Evolutionary conservation across 1,140 invertebrate genomes (phyloP).

Genomic region (Neodiprion lecontei): DNA sequence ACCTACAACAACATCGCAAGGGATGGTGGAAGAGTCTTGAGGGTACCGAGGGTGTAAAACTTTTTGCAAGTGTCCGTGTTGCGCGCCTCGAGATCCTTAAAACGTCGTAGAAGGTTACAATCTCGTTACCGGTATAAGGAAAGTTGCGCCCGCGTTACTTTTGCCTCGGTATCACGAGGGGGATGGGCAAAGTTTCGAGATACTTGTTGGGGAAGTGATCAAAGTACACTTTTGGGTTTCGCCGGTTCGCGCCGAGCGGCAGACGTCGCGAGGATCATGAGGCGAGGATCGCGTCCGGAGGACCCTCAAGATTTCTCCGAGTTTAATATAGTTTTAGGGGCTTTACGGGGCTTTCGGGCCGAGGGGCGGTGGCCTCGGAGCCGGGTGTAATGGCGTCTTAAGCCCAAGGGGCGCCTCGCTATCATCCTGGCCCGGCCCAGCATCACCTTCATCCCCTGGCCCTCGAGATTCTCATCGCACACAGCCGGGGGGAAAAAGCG

Average conservation of each 20-base stretch:
- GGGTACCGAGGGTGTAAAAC: neutral
- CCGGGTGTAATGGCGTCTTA: conserved; percentile 62
- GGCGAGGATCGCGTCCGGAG: conserved; percentile 27
- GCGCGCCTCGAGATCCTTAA: neutral
- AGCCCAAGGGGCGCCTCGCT: conserved; percentile 56
- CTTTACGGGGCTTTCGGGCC: neutral
- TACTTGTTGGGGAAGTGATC: conserved; percentile 46
- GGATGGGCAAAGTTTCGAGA: conserved; percentile 31
- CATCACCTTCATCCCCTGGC: neutral
- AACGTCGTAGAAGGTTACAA: neutral
- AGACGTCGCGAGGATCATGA: conserved; percentile 26
- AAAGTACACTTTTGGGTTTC: conserved; percentile 52
- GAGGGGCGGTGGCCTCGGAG: conserved; percentile 47
- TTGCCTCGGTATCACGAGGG: conserved; percentile 7
- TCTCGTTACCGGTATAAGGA: neutral
- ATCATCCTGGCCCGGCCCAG: neutral
- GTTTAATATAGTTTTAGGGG: conserved; percentile 62
- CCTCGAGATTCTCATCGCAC: conserved; percentile 19
- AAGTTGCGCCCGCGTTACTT: neutral
- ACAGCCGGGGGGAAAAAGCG: conserved; percentile 12
- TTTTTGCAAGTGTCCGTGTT: neutral
- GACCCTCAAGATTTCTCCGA: conserved; percentile 58
- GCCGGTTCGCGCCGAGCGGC: conserved; percentile 26
- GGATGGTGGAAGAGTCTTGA: too few relatives aligned
- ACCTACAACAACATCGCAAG: too few relatives aligned